Evolutionary conservation across 2,888 invertebrate species (phyloP), one percentile per base, ranked within the genome.

Genomic region (Cataglyphis livida): DNA sequence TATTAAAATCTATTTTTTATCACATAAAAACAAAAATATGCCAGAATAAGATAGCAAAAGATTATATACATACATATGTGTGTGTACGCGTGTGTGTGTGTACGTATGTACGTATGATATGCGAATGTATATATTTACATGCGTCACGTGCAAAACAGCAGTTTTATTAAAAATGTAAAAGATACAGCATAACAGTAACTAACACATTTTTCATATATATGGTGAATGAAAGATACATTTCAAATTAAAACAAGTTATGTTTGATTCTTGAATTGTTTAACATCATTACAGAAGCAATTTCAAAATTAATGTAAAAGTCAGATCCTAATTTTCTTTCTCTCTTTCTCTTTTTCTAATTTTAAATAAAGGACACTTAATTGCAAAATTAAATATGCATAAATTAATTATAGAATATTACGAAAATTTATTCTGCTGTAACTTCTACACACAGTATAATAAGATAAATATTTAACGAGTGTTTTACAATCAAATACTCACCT

Each of bases 401-500:
- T 78, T 76, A 41, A 51, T 51, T 38, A 7, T 38, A 25, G 12
- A 7, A 54, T 0, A 44, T 21, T 59, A 1, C 3, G 7, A 59
- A 15, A 32, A 61, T 70, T 2, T 10, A 38, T 71, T 4, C 25
- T 59, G 71, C 59, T 70, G 71, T 79, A 79, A 70, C 71, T 79
- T 79, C 4, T 35, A 71, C 35, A 35, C 35, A 35, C 57, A 35
- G 3, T 25, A 28, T 44, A 70, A 79, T 12, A 35, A 61, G 28
- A 38, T 4, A 82, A 82, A 66, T 28, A 66, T 25, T n/a, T 32
- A 66, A 59, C 38, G 41, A 38, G n/a, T 25, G 7, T 38, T 68
- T 41, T 83, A 38, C 32, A 73, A 12, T 35, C 66, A 10, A 71
- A 21, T 76, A 91, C 93, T 94, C 89, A 94, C 94, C 95, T 93